Percentiles rank a stretch among this genome's conserved stretches.
phyloP scores from a whole-genome alignment of 2,113 vertebrate species.

The Leptosomus discolor region DNA sequence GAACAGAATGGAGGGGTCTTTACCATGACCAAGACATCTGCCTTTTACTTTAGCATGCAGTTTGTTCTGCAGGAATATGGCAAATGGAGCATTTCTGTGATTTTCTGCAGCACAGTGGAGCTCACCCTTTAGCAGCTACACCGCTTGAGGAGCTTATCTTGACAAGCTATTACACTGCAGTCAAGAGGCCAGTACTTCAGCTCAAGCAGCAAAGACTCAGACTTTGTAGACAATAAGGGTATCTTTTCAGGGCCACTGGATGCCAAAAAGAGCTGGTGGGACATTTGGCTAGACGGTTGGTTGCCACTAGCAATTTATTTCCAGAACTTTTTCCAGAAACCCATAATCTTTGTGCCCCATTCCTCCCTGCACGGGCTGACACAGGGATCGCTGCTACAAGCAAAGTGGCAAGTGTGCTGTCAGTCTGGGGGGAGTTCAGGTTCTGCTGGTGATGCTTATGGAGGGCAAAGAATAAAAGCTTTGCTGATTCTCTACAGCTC shows the following conservation, averaged over 20 bases:
- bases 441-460: fast-evolving
- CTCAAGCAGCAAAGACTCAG: not conserved
- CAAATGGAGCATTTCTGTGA: not conserved
- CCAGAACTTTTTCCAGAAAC: not conserved
- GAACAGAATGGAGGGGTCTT: not conserved
- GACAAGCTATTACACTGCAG: not conserved
- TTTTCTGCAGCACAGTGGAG: not conserved
- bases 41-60: not conserved
- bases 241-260: not conserved
- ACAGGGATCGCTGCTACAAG: not conserved
- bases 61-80: not conserved
- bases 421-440: not conserved
- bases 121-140: not conserved
- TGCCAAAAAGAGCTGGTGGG: not conserved
- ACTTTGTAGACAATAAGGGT: not conserved
- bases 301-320: not conserved
- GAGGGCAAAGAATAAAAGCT: not conserved
- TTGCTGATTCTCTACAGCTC: not conserved
- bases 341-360: not conserved
- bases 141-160: not conserved
- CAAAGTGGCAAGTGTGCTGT: not conserved
- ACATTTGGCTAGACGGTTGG: not conserved
- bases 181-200: not conserved
- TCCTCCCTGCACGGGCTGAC: not conserved
- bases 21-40: not conserved